Evolutionary conservation across 2,797 vertebrate genomes (phyloP).

Genomic region (Schizothorax lantsangensis): DNA sequence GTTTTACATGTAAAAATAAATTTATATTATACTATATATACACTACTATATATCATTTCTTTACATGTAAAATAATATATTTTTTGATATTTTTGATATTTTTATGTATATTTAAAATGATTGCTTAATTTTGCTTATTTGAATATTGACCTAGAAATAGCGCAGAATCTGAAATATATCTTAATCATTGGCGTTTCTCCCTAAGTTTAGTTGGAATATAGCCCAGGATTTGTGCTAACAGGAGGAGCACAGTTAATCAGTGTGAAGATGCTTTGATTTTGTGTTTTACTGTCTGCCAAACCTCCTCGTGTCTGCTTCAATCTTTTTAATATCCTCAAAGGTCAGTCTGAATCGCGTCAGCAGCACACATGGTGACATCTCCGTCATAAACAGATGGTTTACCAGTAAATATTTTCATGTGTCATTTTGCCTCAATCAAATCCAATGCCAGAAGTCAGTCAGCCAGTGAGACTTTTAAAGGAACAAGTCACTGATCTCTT

Average conservation of each 20-base stretch:
- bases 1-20: background rate
- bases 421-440: slow-evolving; percentile 12
- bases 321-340: slow-evolving; percentile 20
- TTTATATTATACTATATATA: background rate
- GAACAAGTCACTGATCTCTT: background rate
- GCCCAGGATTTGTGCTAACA: slow-evolving; percentile 19
- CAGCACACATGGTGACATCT: background rate
- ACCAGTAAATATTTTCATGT: slow-evolving; percentile 6
- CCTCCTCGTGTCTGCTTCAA: background rate
- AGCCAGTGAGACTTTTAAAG: background rate
- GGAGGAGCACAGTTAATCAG: slow-evolving; percentile 5
- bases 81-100: too few relatives aligned
- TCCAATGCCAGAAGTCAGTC: background rate
- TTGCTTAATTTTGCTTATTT: background rate
- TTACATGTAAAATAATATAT: background rate
- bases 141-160: background rate
- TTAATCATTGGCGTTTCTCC: background rate
- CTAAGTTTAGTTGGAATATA: background rate
- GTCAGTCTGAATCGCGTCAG: slow-evolving; percentile 5
- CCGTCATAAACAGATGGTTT: slow-evolving; percentile 8
- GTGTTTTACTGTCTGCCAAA: slow-evolving; percentile 7
- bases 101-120: background rate
- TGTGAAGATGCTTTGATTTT: slow-evolving; percentile 3
- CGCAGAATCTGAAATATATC: background rate
- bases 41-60: background rate